Conservation (phyloP, 2,113 vertebrate genomes). For the Brachyistius frenatus region DNA sequence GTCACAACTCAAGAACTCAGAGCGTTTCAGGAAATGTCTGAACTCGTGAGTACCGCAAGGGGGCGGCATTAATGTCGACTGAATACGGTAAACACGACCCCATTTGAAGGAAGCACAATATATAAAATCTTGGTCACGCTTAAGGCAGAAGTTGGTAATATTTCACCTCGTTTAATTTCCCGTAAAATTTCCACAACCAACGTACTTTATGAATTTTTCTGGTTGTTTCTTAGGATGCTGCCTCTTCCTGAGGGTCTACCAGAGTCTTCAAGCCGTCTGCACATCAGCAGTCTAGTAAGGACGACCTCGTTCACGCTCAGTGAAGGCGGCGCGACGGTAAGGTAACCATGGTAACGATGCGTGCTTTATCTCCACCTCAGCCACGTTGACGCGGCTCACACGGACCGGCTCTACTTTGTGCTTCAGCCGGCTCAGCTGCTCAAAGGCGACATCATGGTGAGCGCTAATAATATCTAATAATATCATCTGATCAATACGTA, state of each 20-base stretch:
- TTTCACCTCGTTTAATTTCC: too few species aligned
- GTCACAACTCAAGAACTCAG: too few species aligned
- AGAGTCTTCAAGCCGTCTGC: slow-evolving; percentile 90
- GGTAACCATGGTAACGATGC: slow-evolving; percentile 17
- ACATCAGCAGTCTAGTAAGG: slow-evolving; percentile 96
- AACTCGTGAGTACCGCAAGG: too few species aligned
- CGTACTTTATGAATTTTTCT: too few species aligned
- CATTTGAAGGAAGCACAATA: too few species aligned
- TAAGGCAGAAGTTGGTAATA: too few species aligned
- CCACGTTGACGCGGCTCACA: slow-evolving; percentile 85
- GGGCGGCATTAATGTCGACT: too few species aligned
- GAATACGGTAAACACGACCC: too few species aligned
- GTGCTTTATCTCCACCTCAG: slow-evolving; percentile 69
- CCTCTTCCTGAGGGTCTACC: slow-evolving; percentile 93
- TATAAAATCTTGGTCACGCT: too few species aligned
- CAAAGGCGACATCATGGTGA: slow-evolving; percentile 95
- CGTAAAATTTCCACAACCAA: too few species aligned
- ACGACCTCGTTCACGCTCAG: neutral
- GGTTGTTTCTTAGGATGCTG: slow-evolving; percentile 82
- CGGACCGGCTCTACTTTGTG: slow-evolving; percentile 86
- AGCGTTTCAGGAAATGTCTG: too few species aligned
- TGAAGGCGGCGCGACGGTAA: neutral
- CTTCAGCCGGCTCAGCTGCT: slow-evolving; percentile 93
- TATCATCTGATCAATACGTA: too few species aligned
- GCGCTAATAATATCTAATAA: neutral